phyloP scores from a whole-genome alignment of 1,140 invertebrate genomes.

The Hycleus phaleratus region DNA sequence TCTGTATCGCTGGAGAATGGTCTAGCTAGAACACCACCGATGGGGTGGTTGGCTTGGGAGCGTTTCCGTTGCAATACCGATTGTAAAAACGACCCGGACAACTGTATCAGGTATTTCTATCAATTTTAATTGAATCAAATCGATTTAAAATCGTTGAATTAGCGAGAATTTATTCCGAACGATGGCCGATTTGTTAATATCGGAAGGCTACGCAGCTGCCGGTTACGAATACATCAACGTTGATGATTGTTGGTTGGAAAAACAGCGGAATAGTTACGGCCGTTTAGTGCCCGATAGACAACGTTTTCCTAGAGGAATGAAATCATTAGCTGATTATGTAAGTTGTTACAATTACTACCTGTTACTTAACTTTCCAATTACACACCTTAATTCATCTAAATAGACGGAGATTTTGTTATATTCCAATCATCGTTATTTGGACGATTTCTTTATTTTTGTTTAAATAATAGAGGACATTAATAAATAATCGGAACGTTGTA shows the following conservation, averaged over 20 bases:
- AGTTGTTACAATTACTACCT: slow-evolving; percentile 40
- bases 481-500: too few species aligned
- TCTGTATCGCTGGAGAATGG: slow-evolving; percentile 66
- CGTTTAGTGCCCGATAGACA: slow-evolving; percentile 77
- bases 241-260: slow-evolving; percentile 92
- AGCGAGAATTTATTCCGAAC: slow-evolving; percentile 87
- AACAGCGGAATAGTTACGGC: slow-evolving; percentile 64
- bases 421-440: too few species aligned
- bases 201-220: slow-evolving; percentile 78
- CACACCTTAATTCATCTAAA: too few species aligned
- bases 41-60: slow-evolving; percentile 89
- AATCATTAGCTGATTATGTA: slow-evolving; percentile 84
- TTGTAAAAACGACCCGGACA: slow-evolving; percentile 84
- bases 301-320: slow-evolving; percentile 89
- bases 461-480: too few species aligned
- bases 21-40: slow-evolving; percentile 71
- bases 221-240: slow-evolving; percentile 93
- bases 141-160: slow-evolving; percentile 29
- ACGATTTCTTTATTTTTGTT: too few species aligned
- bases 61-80: slow-evolving; percentile 89
- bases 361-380: too few species aligned
- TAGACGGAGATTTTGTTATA: too few species aligned
- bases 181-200: slow-evolving; percentile 84
- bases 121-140: not conserved
- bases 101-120: slow-evolving; percentile 74